phyloP scores from a whole-genome alignment of 2,888 invertebrate species.

The Rhimphoctona megacephalus region DNA sequence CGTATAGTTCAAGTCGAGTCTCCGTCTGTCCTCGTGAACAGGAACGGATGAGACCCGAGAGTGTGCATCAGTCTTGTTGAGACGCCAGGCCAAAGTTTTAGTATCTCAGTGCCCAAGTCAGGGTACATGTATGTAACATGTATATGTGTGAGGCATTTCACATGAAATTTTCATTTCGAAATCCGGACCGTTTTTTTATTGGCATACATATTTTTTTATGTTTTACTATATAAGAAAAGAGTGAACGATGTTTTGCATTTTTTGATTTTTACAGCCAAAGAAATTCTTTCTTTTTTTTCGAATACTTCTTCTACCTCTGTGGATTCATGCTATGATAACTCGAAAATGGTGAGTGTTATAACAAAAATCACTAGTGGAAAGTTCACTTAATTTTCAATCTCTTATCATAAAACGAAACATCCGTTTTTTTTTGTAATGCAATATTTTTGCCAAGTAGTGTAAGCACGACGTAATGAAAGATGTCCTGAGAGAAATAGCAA shows the following conservation, averaged over 20 bases:
- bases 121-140: not conserved
- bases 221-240: not conserved
- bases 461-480: too few relatives aligned
- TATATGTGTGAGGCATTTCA: not conserved
- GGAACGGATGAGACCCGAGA: conserved; percentile 66
- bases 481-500: too few relatives aligned
- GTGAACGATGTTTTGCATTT: not conserved
- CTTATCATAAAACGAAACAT: too few relatives aligned
- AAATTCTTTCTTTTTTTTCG: not conserved
- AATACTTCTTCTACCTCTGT: not conserved
- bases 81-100: conserved; percentile 54
- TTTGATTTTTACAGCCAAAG: not conserved
- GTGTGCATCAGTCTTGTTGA: conserved; percentile 65
- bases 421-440: too few relatives aligned
- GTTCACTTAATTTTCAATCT: not conserved
- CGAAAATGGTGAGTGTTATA: not conserved
- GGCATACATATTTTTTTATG: not conserved
- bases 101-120: conserved; percentile 40
- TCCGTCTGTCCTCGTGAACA: conserved; percentile 56
- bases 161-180: not conserved
- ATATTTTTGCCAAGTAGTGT: too few relatives aligned
- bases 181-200: not conserved
- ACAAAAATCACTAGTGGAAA: not conserved
- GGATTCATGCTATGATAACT: not conserved
- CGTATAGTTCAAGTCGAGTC: conserved; percentile 37